phyloP scores from a whole-genome alignment of 2,888 invertebrate genomes.

The Amblyteles armatorius region DNA sequence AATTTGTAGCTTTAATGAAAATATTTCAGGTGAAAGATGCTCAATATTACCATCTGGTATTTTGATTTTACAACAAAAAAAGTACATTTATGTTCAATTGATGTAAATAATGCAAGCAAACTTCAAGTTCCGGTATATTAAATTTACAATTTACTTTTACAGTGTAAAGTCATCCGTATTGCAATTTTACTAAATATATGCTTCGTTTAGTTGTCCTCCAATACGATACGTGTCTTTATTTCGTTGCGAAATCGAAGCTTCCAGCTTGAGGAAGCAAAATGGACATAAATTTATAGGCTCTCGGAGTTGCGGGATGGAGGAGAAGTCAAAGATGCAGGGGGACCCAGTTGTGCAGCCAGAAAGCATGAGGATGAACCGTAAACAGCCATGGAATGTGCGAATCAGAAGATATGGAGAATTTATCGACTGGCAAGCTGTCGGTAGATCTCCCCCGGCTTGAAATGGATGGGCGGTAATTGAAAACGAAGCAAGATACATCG shows the following conservation, averaged over 20 bases:
- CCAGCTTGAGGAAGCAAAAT: not conserved
- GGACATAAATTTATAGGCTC: not conserved
- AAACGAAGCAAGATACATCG: conserved; percentile 65
- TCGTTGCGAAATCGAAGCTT: not conserved
- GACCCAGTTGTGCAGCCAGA: not conserved
- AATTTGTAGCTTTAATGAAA: no score
- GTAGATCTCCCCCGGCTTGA: conserved; percentile 53
- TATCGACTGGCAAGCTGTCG: conserved; percentile 65
- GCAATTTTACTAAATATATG: not conserved
- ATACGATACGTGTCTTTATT: not conserved
- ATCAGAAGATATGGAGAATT: conserved; percentile 64
- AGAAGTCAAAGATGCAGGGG: conserved; percentile 35
- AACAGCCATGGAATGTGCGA: conserved; percentile 54
- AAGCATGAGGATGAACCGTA: conserved; percentile 41
- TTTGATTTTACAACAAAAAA: not conserved
- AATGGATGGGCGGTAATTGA: conserved; percentile 67
- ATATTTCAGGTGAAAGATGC: no score
- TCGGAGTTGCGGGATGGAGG: not conserved
- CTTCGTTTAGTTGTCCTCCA: not conserved
- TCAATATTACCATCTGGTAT: no score
- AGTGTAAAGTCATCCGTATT: not conserved
- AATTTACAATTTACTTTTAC: not conserved
- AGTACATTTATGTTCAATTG: not conserved
- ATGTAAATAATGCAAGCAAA: no score
- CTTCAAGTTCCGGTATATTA: no score